Evolutionary conservation across 1,140 invertebrate genomes (phyloP).

Genomic region (Mylabris phalerata): DNA sequence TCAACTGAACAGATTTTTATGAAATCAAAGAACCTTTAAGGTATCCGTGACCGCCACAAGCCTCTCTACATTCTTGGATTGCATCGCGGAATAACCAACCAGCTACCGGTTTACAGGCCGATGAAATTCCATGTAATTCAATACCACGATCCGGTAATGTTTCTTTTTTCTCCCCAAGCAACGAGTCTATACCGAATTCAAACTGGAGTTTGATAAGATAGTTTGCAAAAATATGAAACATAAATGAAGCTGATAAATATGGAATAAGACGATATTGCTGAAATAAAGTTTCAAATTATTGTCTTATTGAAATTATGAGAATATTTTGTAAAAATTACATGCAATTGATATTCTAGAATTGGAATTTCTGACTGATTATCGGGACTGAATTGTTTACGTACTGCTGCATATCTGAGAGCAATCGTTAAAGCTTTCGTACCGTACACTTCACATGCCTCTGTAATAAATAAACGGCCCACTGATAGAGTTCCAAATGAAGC

Average conservation of each 20-base stretch:
- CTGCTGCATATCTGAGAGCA: constrained; percentile 83
- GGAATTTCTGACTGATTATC: constrained; percentile 57
- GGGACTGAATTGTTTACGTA: constrained; percentile 80
- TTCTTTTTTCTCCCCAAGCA: constrained; percentile 28
- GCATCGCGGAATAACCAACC: constrained; percentile 78
- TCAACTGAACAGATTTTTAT: constrained; percentile 38
- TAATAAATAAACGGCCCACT: constrained; percentile 68
- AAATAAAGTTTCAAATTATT: constrained; percentile 5
- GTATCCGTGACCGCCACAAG: constrained; percentile 81
- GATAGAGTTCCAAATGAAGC: constrained; percentile 82
- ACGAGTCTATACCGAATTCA: constrained; percentile 34
- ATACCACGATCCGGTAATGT: constrained; percentile 41
- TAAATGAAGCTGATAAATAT: constrained; percentile 64
- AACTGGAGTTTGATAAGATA: constrained; percentile 44
- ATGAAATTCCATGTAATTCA: constrained; percentile 90
- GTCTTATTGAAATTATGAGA: too few species aligned
- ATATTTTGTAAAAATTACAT: constrained; percentile 45
- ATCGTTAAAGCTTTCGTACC: constrained; percentile 72
- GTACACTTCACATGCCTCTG: constrained; percentile 67
- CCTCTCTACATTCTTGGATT: constrained; percentile 86
- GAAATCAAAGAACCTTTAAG: constrained; percentile 49
- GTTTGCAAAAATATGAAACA: constrained; percentile 64
- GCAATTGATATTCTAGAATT: constrained; percentile 87
- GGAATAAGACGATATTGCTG: constrained; percentile 91
- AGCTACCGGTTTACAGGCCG: constrained; percentile 76